phyloP scores from a whole-genome alignment of 2,113 vertebrate genomes.

The Brachyistius frenatus region DNA sequence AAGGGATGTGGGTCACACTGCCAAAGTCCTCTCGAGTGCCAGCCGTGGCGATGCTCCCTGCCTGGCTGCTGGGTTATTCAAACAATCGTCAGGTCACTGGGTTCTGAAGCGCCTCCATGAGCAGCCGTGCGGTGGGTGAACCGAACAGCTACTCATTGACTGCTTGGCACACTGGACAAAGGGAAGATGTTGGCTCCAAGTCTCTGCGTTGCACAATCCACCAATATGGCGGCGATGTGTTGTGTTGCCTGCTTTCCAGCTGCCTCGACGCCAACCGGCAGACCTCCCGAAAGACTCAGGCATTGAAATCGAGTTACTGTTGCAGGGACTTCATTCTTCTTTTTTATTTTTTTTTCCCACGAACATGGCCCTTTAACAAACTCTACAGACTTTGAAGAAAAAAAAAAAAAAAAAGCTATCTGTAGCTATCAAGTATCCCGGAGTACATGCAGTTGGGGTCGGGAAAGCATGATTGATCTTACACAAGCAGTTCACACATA shows the following conservation, averaged over 20 bases:
- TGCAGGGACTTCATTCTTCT: neutral
- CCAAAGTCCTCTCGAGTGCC: slow-evolving; percentile 14
- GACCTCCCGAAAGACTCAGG: neutral
- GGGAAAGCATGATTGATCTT: slow-evolving; percentile 8
- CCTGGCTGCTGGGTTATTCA: slow-evolving; percentile 22
- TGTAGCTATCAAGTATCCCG: neutral
- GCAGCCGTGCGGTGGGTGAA: neutral
- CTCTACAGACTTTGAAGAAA: neutral
- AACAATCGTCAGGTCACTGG: slow-evolving; percentile 20
- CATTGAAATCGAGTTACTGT: neutral
- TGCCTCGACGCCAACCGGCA: neutral
- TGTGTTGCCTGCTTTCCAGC: neutral
- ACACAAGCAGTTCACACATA: neutral
- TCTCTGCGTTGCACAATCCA: neutral
- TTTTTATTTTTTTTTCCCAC: neutral
- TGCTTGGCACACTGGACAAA: neutral
- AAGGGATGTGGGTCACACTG: slow-evolving; percentile 16
- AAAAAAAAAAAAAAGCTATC: neutral
- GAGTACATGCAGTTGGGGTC: neutral
- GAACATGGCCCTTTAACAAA: neutral
- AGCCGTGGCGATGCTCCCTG: neutral
- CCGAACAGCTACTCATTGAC: neutral
- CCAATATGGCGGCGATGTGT: neutral
- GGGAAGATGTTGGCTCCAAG: slow-evolving; percentile 7
- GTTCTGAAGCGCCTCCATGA: neutral